Evolutionary conservation across 2,888 invertebrate genomes (phyloP).

Genomic region (Meiosimyza decipiens): DNA sequence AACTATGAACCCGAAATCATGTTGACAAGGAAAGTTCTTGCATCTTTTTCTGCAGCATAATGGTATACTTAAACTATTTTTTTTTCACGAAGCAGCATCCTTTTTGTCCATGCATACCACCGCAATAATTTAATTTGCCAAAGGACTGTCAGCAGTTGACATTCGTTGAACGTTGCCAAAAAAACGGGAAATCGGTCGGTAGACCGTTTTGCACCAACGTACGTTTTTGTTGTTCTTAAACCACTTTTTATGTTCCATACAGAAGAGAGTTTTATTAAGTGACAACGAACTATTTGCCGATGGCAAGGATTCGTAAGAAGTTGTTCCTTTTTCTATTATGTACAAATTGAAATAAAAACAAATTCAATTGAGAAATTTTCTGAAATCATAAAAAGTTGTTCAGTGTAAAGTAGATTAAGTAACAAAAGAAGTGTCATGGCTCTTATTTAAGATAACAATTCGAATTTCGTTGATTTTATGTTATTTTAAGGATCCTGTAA

Average conservation of each 20-base stretch:
- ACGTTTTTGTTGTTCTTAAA: not conserved
- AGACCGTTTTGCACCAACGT: not conserved
- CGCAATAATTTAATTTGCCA: conserved; percentile 8
- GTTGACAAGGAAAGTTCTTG: conserved; percentile 9
- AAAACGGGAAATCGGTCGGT: not conserved
- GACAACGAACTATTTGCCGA: conserved; percentile 13
- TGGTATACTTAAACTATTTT: not conserved
- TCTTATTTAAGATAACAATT: no score
- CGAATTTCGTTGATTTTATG: no score
- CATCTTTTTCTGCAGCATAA: not conserved
- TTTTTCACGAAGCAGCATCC: not conserved
- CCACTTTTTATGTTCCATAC: conserved; percentile 6
- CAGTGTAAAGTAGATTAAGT: no score
- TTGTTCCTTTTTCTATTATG: no score
- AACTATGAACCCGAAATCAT: conserved; percentile 3
- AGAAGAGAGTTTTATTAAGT: conserved; percentile 1
- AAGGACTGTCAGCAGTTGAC: not conserved
- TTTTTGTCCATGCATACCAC: not conserved
- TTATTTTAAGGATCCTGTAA: no score
- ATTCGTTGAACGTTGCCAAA: conserved; percentile 6
- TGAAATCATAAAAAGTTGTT: no score
- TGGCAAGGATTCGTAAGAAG: not conserved
- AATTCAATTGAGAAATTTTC: not conserved
- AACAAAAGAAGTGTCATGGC: no score
- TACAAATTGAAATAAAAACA: conserved; percentile 1